Base-by-base conservation (phyloP, 2,113 vertebrate species). In the Cichladusa arquata region DNA sequence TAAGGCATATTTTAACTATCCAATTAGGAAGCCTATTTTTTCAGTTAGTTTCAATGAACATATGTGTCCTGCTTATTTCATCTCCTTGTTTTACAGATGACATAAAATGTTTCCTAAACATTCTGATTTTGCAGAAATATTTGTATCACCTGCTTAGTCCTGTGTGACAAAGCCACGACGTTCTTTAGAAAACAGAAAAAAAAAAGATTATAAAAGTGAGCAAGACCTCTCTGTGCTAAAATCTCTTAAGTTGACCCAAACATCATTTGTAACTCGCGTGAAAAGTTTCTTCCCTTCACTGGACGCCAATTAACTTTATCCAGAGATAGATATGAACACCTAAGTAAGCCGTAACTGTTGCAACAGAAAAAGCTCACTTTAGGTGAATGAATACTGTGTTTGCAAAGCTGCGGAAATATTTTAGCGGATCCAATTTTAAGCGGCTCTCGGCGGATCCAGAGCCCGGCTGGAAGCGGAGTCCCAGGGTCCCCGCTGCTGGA, bases 361-460 rank as follows among this genome's bases (percentile, higher is more conserved):
- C 50, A 50, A 25, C 7, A 50, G 50, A 15, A 77, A 44, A 12
- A 0, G 31, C 7, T 48, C 31, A 1, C 36, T 60, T 53, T 3
- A 34, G 3, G 11, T 14, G 16, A 36, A 28, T 0, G 45, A 53
- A 9, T 12, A 25, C 26, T 12, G 22, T 1, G 45, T 5, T 53
- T 5, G 64, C 45, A n/a, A 22, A 62, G 9, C 71, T 1, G n/a
- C 50, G 48, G 34, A 13, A 42, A 14, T 3, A 36, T 31, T 73
- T 26, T 1, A 4, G 50, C 14, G 6, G 22, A 5, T 1, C 16
- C 26, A 2, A 2, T 23, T 34, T 15, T 1, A 19, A 28, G 50
- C 38, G 2, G 54, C 4, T 18, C 16, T 4, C 19, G 2, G 48
- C 0, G 44, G 5, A 23, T 19, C 14, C 77, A 8, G 34, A 13